Evolutionary conservation across 2,113 vertebrate species (phyloP), one percentile per base, ranked within the genome.

Genomic region (Dinomys branickii): DNA sequence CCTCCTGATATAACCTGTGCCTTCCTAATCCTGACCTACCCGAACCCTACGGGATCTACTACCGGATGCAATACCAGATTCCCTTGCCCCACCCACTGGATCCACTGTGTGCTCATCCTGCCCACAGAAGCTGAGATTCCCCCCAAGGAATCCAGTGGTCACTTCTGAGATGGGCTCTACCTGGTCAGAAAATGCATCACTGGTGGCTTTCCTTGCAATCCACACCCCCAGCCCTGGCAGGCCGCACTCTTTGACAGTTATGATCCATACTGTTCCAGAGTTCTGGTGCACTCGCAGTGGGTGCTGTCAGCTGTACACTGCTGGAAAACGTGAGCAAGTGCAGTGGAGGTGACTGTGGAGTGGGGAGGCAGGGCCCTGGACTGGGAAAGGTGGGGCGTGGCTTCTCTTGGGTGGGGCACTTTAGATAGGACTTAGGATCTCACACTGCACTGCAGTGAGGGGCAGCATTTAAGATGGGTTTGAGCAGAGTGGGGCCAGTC

Each of bases 221-320:
- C 52, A 5, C 63, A 20, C 19, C 33, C 78, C 1, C 85, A 89
- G n/a, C 65, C 87, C 54, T 84, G 80, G 67, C 86, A 84, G 86
- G 93, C 69, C 0, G 93, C 80, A 1, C 44, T 86, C 44, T 5
- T 33, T 24, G 59, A 73, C 9, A 85, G 9, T 50, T 50, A 65
- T 3, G 0, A 50, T 63, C 17, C 47, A 10, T 20, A 52, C 82
- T 96, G 95, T 0, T 94, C 93, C 0, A 96, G 78, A 0, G 92
- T 85, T 33, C 67, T 92, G 65, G 0, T 92, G 4, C 85, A 2
- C 0, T 19, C 52, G 6, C 95, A 84, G 6, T 96, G 96, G 95
- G 94, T 96, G 35, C 58, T 96, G 38, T 95, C 89, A 0, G 82
- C 96, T 0, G 96, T 92, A 3, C 94, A 95, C 94, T 97, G 97